phyloP scores from a whole-genome alignment of 2,888 invertebrate genomes.

The Sphaeridia pumilis region DNA sequence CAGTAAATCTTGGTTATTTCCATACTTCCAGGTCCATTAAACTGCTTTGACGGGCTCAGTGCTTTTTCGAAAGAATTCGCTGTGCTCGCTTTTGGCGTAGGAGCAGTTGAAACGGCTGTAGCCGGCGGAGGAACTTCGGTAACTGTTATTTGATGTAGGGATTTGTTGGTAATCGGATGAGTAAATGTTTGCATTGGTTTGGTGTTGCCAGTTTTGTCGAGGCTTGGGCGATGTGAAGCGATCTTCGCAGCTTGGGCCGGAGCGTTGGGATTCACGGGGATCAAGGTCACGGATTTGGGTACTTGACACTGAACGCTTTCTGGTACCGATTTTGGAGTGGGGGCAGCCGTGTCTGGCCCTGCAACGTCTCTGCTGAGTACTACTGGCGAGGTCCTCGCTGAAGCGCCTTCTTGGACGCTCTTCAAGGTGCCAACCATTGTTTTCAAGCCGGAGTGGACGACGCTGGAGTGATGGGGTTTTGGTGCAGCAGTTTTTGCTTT shows the following conservation, averaged over 20 bases:
- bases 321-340: constrained; percentile 15
- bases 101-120: neutral
- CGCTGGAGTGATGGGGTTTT: neutral
- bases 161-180: constrained; percentile 36
- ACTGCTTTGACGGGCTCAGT: constrained; percentile 21
- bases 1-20: constrained; percentile 34
- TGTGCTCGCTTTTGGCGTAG: constrained; percentile 14
- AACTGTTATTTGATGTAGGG: constrained; percentile 36
- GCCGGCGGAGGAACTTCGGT: constrained; percentile 36
- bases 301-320: constrained; percentile 36
- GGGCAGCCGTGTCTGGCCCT: neutral
- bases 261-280: constrained; percentile 34
- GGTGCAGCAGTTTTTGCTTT: neutral
- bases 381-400: neutral
- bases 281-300: constrained; percentile 36
- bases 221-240: neutral
- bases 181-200: constrained; percentile 27
- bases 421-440: neutral
- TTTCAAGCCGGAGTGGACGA: neutral
- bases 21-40: constrained; percentile 36
- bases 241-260: constrained; percentile 9
- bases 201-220: neutral
- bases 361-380: neutral
- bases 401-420: neutral
- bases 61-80: constrained; percentile 16